Evolutionary conservation across 2,888 invertebrate species (phyloP).

Genomic region (Athalia circularis): DNA sequence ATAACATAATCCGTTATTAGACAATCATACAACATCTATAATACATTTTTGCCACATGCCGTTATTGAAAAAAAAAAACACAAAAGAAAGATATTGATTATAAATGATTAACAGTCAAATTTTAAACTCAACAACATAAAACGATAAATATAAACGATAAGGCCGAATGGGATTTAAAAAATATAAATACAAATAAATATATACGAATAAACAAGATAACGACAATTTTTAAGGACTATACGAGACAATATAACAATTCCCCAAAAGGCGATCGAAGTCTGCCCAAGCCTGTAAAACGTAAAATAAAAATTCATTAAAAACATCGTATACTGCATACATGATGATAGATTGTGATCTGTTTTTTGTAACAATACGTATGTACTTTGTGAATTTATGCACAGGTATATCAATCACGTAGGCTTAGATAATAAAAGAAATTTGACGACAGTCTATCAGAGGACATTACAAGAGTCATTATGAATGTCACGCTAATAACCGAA

Average conservation of each 20-base stretch:
- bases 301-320: slow-evolving; percentile 35
- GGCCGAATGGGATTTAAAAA: too few species aligned
- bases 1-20: slow-evolving; percentile 29
- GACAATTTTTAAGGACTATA: slow-evolving; percentile 19
- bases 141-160: too few species aligned
- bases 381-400: too few species aligned
- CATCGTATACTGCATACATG: not conserved
- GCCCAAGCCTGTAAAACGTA: slow-evolving; percentile 39
- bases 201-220: slow-evolving; percentile 1
- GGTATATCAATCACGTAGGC: too few species aligned
- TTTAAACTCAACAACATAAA: slow-evolving; percentile 36
- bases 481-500: not conserved
- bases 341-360: too few species aligned
- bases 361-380: too few species aligned
- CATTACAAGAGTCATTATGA: too few species aligned
- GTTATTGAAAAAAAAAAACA: not conserved
- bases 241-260: not conserved
- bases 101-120: not conserved
- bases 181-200: not conserved
- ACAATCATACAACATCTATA: slow-evolving; percentile 13
- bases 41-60: slow-evolving; percentile 17
- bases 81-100: not conserved
- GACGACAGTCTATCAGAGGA: too few species aligned
- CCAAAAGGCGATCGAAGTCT: slow-evolving; percentile 27
- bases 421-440: too few species aligned